phyloP scores from a whole-genome alignment of 2,797 vertebrate genomes.

The Gastrophryne carolinensis region DNA sequence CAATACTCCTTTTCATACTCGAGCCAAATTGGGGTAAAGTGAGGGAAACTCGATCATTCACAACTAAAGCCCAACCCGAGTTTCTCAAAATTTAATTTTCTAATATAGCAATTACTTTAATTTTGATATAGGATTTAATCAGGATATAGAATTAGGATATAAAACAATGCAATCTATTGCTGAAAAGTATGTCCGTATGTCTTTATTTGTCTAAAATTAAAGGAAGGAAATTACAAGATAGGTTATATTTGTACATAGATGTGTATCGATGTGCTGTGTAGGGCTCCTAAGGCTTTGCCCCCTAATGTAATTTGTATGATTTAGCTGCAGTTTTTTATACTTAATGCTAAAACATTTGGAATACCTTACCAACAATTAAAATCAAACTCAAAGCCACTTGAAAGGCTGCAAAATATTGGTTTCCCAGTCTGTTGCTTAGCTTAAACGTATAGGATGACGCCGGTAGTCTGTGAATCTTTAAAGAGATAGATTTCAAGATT shows the following conservation, averaged over 20 bases:
- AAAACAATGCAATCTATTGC: too few species aligned
- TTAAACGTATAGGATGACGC: constrained; percentile 48
- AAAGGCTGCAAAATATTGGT: constrained; percentile 45
- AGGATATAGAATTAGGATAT: too few species aligned
- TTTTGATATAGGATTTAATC: too few species aligned
- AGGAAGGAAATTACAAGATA: neutral
- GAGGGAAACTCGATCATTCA: too few species aligned
- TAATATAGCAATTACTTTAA: too few species aligned
- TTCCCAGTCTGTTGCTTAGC: constrained; percentile 51
- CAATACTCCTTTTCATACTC: too few species aligned
- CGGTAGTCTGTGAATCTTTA: constrained; percentile 53
- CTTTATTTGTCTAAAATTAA: neutral
- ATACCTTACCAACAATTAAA: constrained; percentile 48
- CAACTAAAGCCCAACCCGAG: too few species aligned
- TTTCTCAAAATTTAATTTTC: too few species aligned
- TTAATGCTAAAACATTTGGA: constrained; percentile 47
- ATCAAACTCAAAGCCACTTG: constrained; percentile 47
- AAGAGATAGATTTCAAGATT: constrained; percentile 49
- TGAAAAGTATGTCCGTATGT: too few species aligned
- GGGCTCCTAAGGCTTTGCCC: constrained; percentile 53
- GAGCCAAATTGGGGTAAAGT: too few species aligned
- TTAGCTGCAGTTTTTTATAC: constrained; percentile 36
- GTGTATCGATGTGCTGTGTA: constrained; percentile 43
- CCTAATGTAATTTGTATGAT: constrained; percentile 49
- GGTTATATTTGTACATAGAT: constrained; percentile 32